Conservation (phyloP, 2,113 vertebrate genomes). For the Tachycineta bicolor region DNA sequence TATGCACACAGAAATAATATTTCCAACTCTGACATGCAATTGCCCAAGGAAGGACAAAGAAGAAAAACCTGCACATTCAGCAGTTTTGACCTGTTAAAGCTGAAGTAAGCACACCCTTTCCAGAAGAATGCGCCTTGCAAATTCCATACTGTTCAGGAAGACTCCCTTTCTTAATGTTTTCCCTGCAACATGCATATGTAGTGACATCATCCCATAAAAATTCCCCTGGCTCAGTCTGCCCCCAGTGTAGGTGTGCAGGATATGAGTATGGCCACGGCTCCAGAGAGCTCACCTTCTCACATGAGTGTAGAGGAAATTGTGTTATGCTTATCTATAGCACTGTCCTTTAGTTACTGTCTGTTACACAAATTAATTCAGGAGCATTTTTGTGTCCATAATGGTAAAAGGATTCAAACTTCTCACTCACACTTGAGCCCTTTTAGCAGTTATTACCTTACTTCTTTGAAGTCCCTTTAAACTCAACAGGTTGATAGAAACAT, state of each 20-base stretch:
- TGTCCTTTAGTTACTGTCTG: background rate
- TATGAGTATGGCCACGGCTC: fast-evolving
- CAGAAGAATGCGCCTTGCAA: background rate
- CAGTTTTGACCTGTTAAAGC: background rate
- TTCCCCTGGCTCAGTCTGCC: background rate
- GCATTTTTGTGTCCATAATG: background rate
- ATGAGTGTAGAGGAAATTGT: background rate
- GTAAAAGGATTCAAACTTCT: background rate
- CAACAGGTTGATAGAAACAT: background rate
- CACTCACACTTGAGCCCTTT: background rate
- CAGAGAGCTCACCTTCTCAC: background rate
- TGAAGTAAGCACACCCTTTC: background rate
- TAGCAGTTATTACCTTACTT: background rate
- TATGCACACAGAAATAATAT: background rate
- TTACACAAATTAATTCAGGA: background rate
- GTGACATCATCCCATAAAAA: background rate
- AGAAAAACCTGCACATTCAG: background rate
- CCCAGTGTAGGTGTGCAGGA: background rate
- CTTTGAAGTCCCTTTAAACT: background rate
- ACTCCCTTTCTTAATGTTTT: background rate
- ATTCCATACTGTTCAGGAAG: background rate
- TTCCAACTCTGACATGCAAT: background rate
- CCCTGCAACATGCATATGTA: background rate
- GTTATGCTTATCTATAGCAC: background rate
- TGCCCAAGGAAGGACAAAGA: background rate